Evolutionary conservation across 2,888 invertebrate genomes (phyloP), one percentile per base, ranked within the genome.

Genomic region (Eurytoma californica): DNA sequence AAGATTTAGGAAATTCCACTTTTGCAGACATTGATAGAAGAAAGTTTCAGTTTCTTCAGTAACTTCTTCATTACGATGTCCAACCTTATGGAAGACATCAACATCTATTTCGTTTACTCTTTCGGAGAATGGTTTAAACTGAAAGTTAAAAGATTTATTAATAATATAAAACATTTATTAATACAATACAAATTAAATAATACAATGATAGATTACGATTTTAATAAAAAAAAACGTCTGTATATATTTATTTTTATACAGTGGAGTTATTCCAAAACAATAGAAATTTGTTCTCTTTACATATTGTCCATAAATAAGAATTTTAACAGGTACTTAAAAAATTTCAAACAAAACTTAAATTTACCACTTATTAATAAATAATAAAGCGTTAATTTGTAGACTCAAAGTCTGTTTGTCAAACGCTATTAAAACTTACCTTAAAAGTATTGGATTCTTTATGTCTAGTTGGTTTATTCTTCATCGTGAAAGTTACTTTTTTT

Each of bases 51-150:
- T 94, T 83, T 94, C 94, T 9, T 94, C 94, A 13, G 93, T 92
- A 82, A 93, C 92, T 75, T 91, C 87, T 84, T 95, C 94, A 88
- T 97, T 94, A 83, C 93, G 93, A 90, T 96, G 96, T 47, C 94
- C 93, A 69, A 98, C 94, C 86, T 95, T 94, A 88, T 97, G 97
- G 57, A 97, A 94, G 2, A 97, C 95, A 90, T 97, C 95, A 60
- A 98, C 93, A 88, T 97, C 96, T 78, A 98, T 95, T 83, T 95
- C 94, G 84, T 94, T 93, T 58, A 98, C 94, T 73, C 97, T 93
- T 84, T 98, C 97, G 28, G 95, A 94, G 91, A 98, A 98, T 7
- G 96, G 94, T 90, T 95, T 93, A 88, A 96, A 97, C 97, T 97
- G 89, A 74, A 82, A 79, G 18, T 12, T 57, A 55, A 80, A 76